A percentile compares a stretch with the other conserved stretches of the same genome.
These are phyloP conservation scores for Neofelis nebulosa DNA, from an alignment of 2,113 vertebrate species.

Conservation along the genomic window DNA sequence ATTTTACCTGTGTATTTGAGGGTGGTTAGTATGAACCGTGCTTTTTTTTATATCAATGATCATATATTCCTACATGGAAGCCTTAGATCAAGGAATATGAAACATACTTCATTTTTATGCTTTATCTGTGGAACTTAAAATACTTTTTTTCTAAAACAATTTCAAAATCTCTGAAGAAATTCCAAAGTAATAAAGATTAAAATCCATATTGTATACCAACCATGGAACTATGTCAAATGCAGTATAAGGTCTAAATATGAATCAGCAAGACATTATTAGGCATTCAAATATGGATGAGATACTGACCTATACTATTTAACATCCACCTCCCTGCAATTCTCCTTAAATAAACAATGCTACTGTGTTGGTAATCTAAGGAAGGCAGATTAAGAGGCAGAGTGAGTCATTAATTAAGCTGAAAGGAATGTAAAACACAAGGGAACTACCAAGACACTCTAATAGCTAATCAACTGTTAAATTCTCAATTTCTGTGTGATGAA, in stretches of 20 bases:
- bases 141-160: neutral
- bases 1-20: neutral
- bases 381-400: conserved; percentile 56
- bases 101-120: neutral
- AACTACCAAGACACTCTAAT: conserved; percentile 27
- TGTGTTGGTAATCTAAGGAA: conserved; percentile 46
- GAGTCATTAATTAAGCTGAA: conserved; percentile 64
- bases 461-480: conserved; percentile 63
- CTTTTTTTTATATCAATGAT: neutral
- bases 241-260: neutral
- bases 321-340: neutral
- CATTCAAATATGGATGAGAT: neutral
- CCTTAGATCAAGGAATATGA: neutral
- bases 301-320: neutral
- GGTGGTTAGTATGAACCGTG: neutral
- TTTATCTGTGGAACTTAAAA: neutral
- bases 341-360: conserved; percentile 50
- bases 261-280: neutral
- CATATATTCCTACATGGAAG: neutral
- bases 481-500: conserved; percentile 12
- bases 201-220: neutral
- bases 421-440: conserved; percentile 52
- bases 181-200: neutral
- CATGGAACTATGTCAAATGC: neutral
- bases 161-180: neutral